Evolutionary conservation across 2,797 vertebrate genomes (phyloP), one percentile per base, ranked within the genome.

Genomic region (Sebastes diaconus): DNA sequence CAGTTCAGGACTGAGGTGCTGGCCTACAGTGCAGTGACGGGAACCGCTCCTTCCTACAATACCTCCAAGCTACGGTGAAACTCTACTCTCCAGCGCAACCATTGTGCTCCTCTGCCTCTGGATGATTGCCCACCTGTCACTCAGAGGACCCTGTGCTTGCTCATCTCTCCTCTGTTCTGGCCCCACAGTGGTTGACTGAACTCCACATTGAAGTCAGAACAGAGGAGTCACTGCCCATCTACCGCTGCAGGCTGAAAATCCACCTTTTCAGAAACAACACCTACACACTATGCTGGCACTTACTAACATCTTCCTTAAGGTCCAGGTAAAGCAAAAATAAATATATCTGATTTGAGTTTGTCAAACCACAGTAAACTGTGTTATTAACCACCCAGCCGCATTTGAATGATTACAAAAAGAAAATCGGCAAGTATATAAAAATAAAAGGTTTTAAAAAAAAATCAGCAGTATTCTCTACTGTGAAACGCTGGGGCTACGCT

Each of bases 141-240:
- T 76, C 39, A 20, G 50, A 68, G 18, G 58, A 66, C 63, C 73
- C 71, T 46, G 58, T 60, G 61, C 14, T 73, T 59, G 60, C 76
- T 80, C 67, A 42, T 76, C 60, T 81, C 50, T 16, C 74, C 66
- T 76, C 58, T 66, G 50, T 46, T 87, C 67, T 68, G 77, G 72
- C 67, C 29, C 65, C 29, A 52, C 25, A 58, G 74, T 57, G 61
- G 63, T 66, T 22, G 59, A 71, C 73, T 68, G 63, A 88, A 90
- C 79, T 77, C 46, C 68, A 55, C 22, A 29, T n/a, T 73, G n/a
- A 66, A 81, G 60, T 68, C 71, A 78, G 73, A 80, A 80, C 27
- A 69, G 42, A 16, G 7, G 54, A 83, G 64, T 65, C 25, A 50
- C 59, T 32, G 25, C 42, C 66, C 74, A n/a, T 67, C 67, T 46